These are phyloP conservation scores for Ciona savignyi DNA, from an alignment of 23 tunicate species.

Conservation along the genomic window DNA sequence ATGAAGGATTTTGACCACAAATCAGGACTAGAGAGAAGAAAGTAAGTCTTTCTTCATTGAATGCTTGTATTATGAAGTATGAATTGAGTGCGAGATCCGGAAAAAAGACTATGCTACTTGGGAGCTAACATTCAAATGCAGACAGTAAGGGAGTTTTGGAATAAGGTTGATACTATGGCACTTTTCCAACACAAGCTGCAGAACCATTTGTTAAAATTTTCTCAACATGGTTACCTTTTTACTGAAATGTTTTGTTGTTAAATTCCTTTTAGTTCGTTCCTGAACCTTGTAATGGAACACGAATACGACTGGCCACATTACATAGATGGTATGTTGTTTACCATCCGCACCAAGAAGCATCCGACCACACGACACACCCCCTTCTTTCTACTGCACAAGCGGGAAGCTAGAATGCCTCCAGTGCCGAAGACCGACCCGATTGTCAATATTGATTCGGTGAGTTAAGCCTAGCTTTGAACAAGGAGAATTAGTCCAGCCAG, in stretches of 20 bases:
- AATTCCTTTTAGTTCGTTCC: slow-evolving; percentile 35
- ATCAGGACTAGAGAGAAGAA: background rate
- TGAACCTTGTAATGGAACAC: slow-evolving; percentile 36
- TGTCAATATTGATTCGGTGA: slow-evolving; percentile 32
- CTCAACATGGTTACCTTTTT: background rate
- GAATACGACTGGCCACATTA: slow-evolving; percentile 59
- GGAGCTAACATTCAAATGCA: too few species aligned
- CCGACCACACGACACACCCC: slow-evolving; percentile 37
- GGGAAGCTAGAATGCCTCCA: slow-evolving; percentile 63
- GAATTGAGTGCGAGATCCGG: too few species aligned
- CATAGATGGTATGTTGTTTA: slow-evolving; percentile 43
- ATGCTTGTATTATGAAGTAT: too few species aligned
- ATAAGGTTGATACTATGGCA: too few species aligned
- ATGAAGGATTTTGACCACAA: slow-evolving; percentile 36
- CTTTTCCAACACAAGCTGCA: too few species aligned
- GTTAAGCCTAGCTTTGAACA: too few species aligned
- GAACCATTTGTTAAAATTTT: background rate
- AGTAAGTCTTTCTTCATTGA: background rate
- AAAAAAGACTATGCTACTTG: too few species aligned
- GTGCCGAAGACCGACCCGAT: slow-evolving; percentile 20
- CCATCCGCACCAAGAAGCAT: slow-evolving; percentile 42
- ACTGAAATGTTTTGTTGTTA: background rate
- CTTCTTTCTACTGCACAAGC: slow-evolving; percentile 40
- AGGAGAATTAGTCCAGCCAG: too few species aligned
- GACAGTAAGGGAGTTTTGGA: too few species aligned